A percentile compares a stretch with the other conserved stretches of the same genome.
Evolutionary conservation across 2,797 vertebrate species (phyloP).

Genomic region (Poecilia velifera): DNA sequence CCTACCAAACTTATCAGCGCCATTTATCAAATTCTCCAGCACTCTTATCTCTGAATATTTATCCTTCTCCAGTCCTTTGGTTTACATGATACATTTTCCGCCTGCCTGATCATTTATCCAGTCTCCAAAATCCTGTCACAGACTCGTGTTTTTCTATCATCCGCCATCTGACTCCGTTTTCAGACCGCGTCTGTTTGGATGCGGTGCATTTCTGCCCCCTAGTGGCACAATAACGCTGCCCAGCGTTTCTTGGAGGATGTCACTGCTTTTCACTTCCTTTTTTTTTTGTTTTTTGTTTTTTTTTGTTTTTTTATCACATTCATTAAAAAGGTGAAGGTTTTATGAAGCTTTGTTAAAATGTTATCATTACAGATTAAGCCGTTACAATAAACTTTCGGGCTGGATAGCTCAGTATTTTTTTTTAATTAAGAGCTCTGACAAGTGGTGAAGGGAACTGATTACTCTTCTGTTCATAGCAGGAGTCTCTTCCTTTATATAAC

Average conservation of each 20-base stretch:
- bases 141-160: slow-evolving; percentile 45
- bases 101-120: slow-evolving; percentile 62
- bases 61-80: slow-evolving; percentile 47
- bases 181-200: background rate
- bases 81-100: slow-evolving; percentile 61
- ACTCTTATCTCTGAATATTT: slow-evolving; percentile 50
- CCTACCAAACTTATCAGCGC: slow-evolving; percentile 46
- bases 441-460: background rate
- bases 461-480: background rate
- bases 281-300: too few species aligned
- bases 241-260: background rate
- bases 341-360: background rate
- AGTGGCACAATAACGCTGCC: slow-evolving; percentile 33
- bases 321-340: background rate
- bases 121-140: slow-evolving; percentile 56
- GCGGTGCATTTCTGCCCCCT: slow-evolving; percentile 71
- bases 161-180: slow-evolving; percentile 14
- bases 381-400: background rate
- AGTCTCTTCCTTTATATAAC: slow-evolving; percentile 3
- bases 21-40: slow-evolving; percentile 58
- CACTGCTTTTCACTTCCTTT: background rate
- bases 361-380: background rate
- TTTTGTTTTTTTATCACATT: background rate
- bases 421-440: background rate
- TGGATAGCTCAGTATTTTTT: background rate